These are phyloP conservation scores for Lacanobia wlatinum DNA, from an alignment of 2,888 invertebrate species.

Conservation along the genomic window DNA sequence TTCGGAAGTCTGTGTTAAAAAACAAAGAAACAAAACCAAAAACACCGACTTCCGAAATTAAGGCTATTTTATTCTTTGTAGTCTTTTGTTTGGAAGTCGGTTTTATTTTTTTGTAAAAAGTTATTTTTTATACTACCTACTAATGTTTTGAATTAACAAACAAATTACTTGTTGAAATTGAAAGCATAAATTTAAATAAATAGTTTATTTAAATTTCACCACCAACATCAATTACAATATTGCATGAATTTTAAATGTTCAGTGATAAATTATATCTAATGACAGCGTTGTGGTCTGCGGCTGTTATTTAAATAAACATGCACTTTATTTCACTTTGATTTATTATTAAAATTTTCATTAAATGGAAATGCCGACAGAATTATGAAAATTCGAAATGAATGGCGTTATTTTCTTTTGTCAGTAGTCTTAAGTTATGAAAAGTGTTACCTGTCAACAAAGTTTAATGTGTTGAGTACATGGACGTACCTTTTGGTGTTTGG, in stretches of 20 bases:
- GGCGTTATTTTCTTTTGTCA: not conserved
- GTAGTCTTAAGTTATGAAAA: not conserved
- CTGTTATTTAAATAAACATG: constrained; percentile 24
- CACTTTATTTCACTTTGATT: constrained; percentile 33
- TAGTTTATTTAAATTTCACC: not conserved
- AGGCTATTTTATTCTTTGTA: no score
- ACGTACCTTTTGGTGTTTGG: not conserved
- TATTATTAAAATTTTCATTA: constrained; percentile 23
- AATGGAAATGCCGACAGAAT: constrained; percentile 13
- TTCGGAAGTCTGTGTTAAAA: no score
- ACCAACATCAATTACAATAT: constrained; percentile 18
- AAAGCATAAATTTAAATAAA: constrained; percentile 11
- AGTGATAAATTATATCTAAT: constrained; percentile 20
- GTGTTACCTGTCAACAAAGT: not conserved
- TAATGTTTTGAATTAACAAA: not conserved
- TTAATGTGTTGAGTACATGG: not conserved
- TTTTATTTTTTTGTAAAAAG: no score
- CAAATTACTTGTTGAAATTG: constrained; percentile 1
- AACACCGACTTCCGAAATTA: no score
- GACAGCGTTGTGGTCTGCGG: constrained; percentile 8
- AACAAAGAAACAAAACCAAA: no score
- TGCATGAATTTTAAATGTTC: constrained; percentile 6
- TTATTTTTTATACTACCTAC: no score
- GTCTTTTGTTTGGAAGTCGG: no score
- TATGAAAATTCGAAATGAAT: constrained; percentile 6